These are phyloP conservation scores for Riparia riparia DNA, from an alignment of 2,113 vertebrate genomes.

Conservation along the genomic window DNA sequence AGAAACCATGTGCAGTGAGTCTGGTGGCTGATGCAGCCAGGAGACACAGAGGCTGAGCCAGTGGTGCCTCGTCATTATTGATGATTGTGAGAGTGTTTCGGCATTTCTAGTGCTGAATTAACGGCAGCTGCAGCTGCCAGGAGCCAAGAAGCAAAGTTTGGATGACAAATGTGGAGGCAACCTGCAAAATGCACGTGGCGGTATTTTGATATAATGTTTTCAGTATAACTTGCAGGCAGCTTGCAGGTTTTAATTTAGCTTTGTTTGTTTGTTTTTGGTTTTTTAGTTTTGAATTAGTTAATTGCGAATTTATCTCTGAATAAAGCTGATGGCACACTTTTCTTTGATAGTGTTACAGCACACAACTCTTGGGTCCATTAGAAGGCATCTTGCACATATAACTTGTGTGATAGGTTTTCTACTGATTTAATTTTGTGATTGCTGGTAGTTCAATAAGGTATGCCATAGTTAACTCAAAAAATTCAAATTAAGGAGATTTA, in stretches of 20 bases:
- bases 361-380: not conserved
- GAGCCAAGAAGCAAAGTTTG: not conserved
- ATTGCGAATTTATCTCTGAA: not conserved
- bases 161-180: not conserved
- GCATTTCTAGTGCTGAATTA: not conserved
- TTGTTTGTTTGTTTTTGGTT: not conserved
- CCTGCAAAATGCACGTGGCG: not conserved
- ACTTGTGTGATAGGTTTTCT: not conserved
- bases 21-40: not conserved
- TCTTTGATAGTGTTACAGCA: not conserved
- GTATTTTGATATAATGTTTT: not conserved
- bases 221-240: not conserved
- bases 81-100: not conserved
- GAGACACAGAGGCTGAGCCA: not conserved
- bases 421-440: not conserved
- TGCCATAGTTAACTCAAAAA: not conserved
- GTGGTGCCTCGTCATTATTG: not conserved
- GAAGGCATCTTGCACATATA: not conserved
- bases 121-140: not conserved
- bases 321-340: not conserved
- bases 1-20: not conserved
- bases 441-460: not conserved
- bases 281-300: not conserved
- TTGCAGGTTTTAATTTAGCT: not conserved
- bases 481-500: not conserved